Evolutionary conservation across 2,888 invertebrate species (phyloP).

Genomic region (Orthosia cruda): DNA sequence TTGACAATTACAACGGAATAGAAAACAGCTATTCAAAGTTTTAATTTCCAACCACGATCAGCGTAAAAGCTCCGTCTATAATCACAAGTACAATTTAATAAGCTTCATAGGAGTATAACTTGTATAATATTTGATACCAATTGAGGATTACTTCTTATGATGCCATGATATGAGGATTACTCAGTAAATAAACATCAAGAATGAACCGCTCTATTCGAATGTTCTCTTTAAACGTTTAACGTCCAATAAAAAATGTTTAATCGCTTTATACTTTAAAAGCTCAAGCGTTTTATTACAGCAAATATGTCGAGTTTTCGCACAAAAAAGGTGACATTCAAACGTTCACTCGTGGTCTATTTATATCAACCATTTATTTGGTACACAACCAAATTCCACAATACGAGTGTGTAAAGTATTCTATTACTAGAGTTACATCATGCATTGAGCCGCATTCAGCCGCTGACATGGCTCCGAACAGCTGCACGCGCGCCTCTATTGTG

Average conservation of each 20-base stretch:
- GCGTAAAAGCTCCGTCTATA: conserved; percentile 1
- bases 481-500: conserved; percentile 81
- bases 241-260: conserved; percentile 55
- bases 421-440: conserved; percentile 86
- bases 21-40: conserved; percentile 3
- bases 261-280: conserved; percentile 50
- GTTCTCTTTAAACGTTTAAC: conserved; percentile 29
- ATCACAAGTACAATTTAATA: conserved; percentile 19
- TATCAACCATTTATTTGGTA: conserved; percentile 72
- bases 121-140: conserved; percentile 10
- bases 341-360: conserved; percentile 70
- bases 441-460: conserved; percentile 80
- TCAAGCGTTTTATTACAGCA: conserved; percentile 55
- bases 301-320: conserved; percentile 50
- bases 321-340: conserved; percentile 68
- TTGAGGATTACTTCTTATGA: conserved; percentile 41
- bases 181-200: conserved; percentile 37
- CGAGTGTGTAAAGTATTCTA: conserved; percentile 77
- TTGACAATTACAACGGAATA: not conserved
- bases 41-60: not conserved
- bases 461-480: conserved; percentile 87
- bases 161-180: conserved; percentile 48
- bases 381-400: conserved; percentile 72
- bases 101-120: conserved; percentile 22
- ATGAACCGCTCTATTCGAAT: conserved; percentile 26